phyloP scores from a whole-genome alignment of 2,113 vertebrate species.

The Corythornis vintsioides region DNA sequence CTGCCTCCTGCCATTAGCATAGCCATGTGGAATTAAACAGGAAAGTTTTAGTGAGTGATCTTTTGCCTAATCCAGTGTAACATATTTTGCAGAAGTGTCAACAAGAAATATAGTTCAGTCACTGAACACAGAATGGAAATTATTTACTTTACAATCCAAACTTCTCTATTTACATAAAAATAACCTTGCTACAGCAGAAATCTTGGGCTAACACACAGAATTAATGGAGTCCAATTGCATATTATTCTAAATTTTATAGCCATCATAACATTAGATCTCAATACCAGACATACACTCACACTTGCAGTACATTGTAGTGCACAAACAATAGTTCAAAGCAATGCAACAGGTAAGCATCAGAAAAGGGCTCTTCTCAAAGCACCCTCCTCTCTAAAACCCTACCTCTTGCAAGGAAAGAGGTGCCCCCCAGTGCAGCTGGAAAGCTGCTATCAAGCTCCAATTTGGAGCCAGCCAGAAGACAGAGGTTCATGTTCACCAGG shows the following conservation, averaged over 20 bases:
- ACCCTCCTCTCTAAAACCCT: neutral
- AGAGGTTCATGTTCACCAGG: neutral
- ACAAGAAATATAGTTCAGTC: conserved; percentile 55
- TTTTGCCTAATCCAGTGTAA: conserved; percentile 65
- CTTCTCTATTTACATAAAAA: conserved; percentile 65
- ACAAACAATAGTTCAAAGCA: neutral
- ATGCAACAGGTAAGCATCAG: neutral
- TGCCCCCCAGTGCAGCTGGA: neutral
- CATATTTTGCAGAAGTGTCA: conserved; percentile 64
- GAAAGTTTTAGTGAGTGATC: conserved; percentile 41
- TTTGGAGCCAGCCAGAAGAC: conserved; percentile 10
- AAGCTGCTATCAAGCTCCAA: neutral
- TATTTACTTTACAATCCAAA: conserved; percentile 66
- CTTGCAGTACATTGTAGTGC: neutral
- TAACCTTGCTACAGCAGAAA: conserved; percentile 37
- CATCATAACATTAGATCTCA: conserved; percentile 5
- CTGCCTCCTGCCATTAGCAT: conserved; percentile 60
- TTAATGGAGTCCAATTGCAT: neutral
- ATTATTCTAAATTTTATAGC: conserved; percentile 35
- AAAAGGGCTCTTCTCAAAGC: neutral
- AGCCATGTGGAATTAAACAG: conserved; percentile 69
- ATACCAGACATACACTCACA: neutral
- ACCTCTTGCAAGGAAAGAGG: neutral
- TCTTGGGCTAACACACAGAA: conserved; percentile 52
- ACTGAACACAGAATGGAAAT: conserved; percentile 43